Evolutionary conservation across 2,113 vertebrate species (phyloP).

Genomic region (Cinclus mexicanus): DNA sequence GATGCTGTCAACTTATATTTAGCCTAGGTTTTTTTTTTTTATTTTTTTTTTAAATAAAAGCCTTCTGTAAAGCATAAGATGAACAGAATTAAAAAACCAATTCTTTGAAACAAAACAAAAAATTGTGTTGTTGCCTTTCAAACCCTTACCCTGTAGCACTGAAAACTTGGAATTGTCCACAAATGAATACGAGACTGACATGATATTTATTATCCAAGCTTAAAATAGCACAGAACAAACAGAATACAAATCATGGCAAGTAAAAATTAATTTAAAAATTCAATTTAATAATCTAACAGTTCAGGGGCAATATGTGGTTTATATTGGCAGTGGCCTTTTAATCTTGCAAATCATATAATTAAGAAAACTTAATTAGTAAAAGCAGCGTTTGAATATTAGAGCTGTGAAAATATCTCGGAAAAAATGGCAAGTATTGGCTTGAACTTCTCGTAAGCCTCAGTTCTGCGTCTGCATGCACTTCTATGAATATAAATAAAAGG

Average conservation of each 20-base stretch:
- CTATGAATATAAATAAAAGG: slow-evolving; percentile 41
- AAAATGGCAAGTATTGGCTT: slow-evolving; percentile 65
- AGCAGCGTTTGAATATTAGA: slow-evolving; percentile 50
- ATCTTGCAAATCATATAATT: slow-evolving; percentile 68
- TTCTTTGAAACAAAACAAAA: slow-evolving; percentile 45
- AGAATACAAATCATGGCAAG: slow-evolving; percentile 67
- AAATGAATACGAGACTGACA: slow-evolving; percentile 51
- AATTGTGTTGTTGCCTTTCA: slow-evolving; percentile 33
- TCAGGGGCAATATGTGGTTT: slow-evolving; percentile 65
- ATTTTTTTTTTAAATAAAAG: slow-evolving; percentile 51
- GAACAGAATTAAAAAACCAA: slow-evolving; percentile 21
- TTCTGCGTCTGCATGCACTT: slow-evolving; percentile 37
- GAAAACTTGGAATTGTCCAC: slow-evolving; percentile 63
- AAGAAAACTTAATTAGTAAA: slow-evolving; percentile 62
- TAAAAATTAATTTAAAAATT: slow-evolving; percentile 69
- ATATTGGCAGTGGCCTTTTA: slow-evolving; percentile 61
- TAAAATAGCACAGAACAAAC: slow-evolving; percentile 65
- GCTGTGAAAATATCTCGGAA: slow-evolving; percentile 47
- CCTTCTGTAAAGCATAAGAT: neutral
- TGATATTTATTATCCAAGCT: slow-evolving; percentile 65
- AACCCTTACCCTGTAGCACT: slow-evolving; percentile 59
- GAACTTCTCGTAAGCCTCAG: slow-evolving; percentile 32
- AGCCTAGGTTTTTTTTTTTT: slow-evolving; percentile 27
- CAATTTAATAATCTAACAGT: slow-evolving; percentile 67
- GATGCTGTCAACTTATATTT: slow-evolving; percentile 67